phyloP scores from a whole-genome alignment of 2,113 vertebrate species.

The Lates calcarifer region DNA sequence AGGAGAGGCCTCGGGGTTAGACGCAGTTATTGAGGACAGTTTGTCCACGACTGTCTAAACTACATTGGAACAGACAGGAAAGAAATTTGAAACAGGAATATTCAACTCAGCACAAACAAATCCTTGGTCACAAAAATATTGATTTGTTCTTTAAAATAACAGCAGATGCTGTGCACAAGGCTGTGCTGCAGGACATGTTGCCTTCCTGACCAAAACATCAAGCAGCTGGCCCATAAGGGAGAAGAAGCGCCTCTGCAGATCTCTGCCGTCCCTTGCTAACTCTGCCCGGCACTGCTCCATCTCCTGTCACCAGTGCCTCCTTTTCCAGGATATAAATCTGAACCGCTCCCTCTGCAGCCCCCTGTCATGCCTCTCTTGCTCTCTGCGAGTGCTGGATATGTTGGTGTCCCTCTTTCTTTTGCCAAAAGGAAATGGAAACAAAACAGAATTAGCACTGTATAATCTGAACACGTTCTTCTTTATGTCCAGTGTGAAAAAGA shows the following conservation, averaged over 20 bases:
- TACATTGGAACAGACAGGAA: constrained; percentile 6
- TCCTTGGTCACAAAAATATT: background rate
- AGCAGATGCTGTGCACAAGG: background rate
- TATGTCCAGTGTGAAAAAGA: background rate
- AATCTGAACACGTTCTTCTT: background rate
- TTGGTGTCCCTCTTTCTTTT: background rate
- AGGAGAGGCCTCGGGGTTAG: constrained; percentile 37
- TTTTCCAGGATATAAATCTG: background rate
- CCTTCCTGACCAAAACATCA: background rate
- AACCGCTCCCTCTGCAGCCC: background rate
- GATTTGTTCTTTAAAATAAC: background rate
- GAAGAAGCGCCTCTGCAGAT: background rate
- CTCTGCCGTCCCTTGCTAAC: background rate
- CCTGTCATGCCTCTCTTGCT: background rate
- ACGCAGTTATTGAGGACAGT: constrained; percentile 27
- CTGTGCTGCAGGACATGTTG: background rate
- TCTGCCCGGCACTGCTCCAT: background rate
- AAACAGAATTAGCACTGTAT: background rate
- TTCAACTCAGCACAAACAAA: constrained; percentile 11
- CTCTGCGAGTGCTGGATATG: background rate
- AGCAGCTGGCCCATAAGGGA: background rate
- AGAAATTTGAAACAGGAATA: constrained; percentile 11
- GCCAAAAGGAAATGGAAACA: background rate
- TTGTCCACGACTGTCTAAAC: constrained; percentile 3
- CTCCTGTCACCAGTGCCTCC: background rate